Evolutionary conservation across 1,140 invertebrate species (phyloP).

Genomic region (Diorhabda carinulata): DNA sequence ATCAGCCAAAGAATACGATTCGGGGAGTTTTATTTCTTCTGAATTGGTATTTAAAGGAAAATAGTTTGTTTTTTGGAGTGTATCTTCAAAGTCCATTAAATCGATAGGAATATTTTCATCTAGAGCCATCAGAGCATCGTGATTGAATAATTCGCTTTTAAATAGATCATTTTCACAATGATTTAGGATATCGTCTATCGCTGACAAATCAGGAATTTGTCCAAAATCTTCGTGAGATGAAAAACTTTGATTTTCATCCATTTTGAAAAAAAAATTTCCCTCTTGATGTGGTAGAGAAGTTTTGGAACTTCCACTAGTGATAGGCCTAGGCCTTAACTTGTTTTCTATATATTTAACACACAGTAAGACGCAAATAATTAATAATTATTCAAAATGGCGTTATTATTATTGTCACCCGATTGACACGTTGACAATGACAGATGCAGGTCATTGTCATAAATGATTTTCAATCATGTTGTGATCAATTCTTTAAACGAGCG

Average conservation of each 20-base stretch:
- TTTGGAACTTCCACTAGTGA: too few species aligned
- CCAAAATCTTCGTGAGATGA: constrained; percentile 39
- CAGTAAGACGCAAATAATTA: too few species aligned
- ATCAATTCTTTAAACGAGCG: too few species aligned
- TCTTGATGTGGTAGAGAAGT: too few species aligned
- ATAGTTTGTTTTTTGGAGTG: constrained; percentile 29
- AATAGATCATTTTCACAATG: constrained; percentile 44
- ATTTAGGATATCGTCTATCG: constrained; percentile 45
- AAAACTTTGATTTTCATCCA: constrained; percentile 41
- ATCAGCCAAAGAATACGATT: constrained; percentile 6
- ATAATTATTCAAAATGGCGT: too few species aligned
- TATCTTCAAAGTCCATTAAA: constrained; percentile 33
- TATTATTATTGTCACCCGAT: too few species aligned
- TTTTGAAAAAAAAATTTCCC: constrained; percentile 16
- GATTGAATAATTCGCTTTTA: constrained; percentile 40
- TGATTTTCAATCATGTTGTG: too few species aligned
- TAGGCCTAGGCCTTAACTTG: too few species aligned
- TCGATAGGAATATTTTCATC: constrained; percentile 42
- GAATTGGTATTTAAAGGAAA: constrained; percentile 25
- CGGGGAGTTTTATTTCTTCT: constrained; percentile 21
- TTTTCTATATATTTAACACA: too few species aligned
- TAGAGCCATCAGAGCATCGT: constrained; percentile 41
- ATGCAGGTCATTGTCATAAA: too few species aligned
- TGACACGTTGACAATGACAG: too few species aligned
- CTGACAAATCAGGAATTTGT: constrained; percentile 38